Conservation (phyloP, 2,113 vertebrate genomes). For the Drymodes brunneopygia region DNA sequence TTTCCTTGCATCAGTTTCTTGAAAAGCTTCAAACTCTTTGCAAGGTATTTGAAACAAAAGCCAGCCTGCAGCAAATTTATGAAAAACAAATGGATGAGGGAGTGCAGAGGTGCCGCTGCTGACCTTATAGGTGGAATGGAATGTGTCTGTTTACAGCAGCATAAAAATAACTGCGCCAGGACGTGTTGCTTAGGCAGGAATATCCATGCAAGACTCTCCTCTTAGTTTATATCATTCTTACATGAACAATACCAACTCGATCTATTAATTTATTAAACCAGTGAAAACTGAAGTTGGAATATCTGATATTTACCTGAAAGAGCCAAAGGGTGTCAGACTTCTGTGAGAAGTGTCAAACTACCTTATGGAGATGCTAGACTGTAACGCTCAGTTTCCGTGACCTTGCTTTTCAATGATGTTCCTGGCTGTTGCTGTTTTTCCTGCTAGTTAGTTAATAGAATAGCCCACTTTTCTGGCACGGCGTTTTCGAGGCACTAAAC, state of each 20-base stretch:
- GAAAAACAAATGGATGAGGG: not conserved
- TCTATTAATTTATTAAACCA: not conserved
- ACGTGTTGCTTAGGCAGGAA: not conserved
- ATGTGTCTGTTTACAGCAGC: not conserved
- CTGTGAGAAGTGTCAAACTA: not conserved
- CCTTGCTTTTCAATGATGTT: not conserved
- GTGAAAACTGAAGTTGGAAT: not conserved
- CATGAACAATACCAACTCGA: fast-evolving
- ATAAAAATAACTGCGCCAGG: not conserved
- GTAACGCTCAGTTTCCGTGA: not conserved
- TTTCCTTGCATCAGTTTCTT: not conserved
- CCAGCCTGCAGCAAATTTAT: not conserved
- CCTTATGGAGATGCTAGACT: not conserved
- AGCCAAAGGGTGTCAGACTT: not conserved
- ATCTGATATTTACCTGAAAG: not conserved
- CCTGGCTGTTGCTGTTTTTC: not conserved
- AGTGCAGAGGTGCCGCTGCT: fast-evolving
- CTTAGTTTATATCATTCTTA: not conserved
- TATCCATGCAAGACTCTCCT: fast-evolving
- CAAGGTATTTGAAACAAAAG: not conserved
- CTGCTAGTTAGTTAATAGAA: not conserved
- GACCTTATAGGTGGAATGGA: not conserved
- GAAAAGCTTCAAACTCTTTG: not conserved
- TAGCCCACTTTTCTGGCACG: not conserved
- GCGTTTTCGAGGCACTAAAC: not conserved